Evolutionary conservation across 53 echinoderm and acorn worm species (phyloP).

Genomic region (Henricia sp.): DNA sequence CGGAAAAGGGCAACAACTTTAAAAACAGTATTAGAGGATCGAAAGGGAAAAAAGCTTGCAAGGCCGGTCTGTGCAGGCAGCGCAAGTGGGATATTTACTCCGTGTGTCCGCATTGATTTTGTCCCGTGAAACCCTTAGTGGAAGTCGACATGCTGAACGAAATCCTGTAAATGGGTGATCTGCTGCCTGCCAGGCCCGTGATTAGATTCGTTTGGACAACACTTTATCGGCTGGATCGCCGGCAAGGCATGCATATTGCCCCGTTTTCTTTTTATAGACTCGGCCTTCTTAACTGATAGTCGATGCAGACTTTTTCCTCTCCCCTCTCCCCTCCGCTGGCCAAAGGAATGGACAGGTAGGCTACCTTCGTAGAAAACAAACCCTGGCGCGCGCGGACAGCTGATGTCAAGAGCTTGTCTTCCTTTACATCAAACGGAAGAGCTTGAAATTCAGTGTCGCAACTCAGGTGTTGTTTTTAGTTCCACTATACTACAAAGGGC

Average conservation of each 20-base stretch:
- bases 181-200: constrained; percentile 26
- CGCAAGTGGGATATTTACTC: constrained; percentile 16
- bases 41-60: not conserved
- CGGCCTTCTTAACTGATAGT: not conserved
- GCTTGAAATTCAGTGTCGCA: constrained; percentile 30
- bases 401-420: constrained; percentile 14
- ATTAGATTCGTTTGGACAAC: constrained; percentile 59
- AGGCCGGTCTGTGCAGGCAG: not conserved
- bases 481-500: not conserved
- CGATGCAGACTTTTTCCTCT: too few relatives aligned
- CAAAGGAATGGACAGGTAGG: not conserved
- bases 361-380: constrained; percentile 21
- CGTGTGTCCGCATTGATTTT: constrained; percentile 54
- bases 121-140: constrained; percentile 11
- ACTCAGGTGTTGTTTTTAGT: constrained; percentile 28
- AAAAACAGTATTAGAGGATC: not conserved
- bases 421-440: not conserved
- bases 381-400: constrained; percentile 18
- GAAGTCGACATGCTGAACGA: constrained; percentile 31
- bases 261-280: constrained; percentile 46
- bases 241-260: constrained; percentile 13
- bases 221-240: constrained; percentile 46
- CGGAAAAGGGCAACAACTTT: constrained; percentile 32
- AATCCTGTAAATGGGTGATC: constrained; percentile 57
- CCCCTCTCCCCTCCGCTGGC: not conserved